phyloP scores from a whole-genome alignment of 2,888 invertebrate species.

The Anarsia innoxiella region DNA sequence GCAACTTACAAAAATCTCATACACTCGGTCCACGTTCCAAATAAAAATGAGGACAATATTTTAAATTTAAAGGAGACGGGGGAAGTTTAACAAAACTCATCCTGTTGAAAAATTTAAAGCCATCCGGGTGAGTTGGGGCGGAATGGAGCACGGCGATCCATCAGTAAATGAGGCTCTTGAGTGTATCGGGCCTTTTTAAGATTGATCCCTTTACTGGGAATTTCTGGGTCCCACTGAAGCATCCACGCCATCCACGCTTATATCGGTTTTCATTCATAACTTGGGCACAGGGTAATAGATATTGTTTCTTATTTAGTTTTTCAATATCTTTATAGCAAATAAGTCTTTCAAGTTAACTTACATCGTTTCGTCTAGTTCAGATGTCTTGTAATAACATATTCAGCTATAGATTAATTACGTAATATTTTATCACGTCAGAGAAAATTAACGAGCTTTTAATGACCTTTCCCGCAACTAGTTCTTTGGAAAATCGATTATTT shows the following conservation, averaged over 20 bases:
- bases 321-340: background rate
- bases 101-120: conserved; percentile 27
- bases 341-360: background rate
- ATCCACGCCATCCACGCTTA: no score
- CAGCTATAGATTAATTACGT: no score
- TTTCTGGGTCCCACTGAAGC: conserved; percentile 22
- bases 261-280: conserved; percentile 6
- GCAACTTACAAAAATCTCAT: conserved; percentile 25
- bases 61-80: conserved; percentile 32
- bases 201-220: conserved; percentile 40
- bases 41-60: conserved; percentile 40
- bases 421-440: no score
- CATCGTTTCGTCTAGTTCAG: no score
- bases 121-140: conserved; percentile 16
- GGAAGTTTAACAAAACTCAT: conserved; percentile 24
- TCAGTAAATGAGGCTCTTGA: conserved; percentile 36
- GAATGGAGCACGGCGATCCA: conserved; percentile 27
- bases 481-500: no score
- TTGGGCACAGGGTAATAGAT: no score
- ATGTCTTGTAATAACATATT: no score
- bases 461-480: no score
- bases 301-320: background rate
- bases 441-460: no score
- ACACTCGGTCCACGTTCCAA: conserved; percentile 24
- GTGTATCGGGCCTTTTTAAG: conserved; percentile 37